These are phyloP conservation scores for Latheticus oryzae DNA, from an alignment of 2,888 invertebrate species.

Conservation along the genomic window DNA sequence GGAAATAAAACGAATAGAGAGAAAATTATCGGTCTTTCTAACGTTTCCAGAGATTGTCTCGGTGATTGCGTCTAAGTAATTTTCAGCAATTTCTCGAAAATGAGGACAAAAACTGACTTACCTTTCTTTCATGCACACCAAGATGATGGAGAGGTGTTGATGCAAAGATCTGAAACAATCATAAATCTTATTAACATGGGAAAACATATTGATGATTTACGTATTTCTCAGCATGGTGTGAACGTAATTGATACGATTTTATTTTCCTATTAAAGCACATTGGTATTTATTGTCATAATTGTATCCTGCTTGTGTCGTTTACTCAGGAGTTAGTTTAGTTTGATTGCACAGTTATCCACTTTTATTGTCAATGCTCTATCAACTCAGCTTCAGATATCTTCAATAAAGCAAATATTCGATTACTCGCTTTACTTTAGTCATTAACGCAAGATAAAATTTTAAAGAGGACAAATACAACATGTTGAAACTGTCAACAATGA, in stretches of 20 bases:
- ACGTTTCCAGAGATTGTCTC: conserved; percentile 31
- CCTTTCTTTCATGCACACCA: conserved; percentile 30
- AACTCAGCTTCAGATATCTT: too few species aligned
- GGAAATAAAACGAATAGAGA: conserved; percentile 27
- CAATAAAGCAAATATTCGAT: too few species aligned
- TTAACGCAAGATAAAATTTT: conserved; percentile 5
- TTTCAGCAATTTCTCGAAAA: conserved; percentile 29
- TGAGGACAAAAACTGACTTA: conserved; percentile 26
- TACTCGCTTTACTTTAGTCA: conserved; percentile 2
- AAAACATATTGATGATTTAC: conserved; percentile 5
- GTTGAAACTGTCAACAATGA: conserved; percentile 4
- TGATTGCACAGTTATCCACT: too few species aligned
- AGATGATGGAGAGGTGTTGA: conserved; percentile 26
- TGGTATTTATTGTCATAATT: background rate
- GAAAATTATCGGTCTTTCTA: conserved; percentile 29
- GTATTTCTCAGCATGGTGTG: background rate
- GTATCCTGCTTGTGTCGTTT: too few species aligned
- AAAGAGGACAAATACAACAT: conserved; percentile 11
- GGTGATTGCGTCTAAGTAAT: conserved; percentile 30
- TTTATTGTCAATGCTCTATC: too few species aligned
- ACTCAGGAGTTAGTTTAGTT: too few species aligned
- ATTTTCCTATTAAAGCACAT: too few species aligned
- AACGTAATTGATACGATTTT: conserved; percentile 5
- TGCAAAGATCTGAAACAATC: conserved; percentile 29
- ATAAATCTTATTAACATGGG: conserved; percentile 20